Evolutionary conservation across 2,113 vertebrate species (phyloP).

Genomic region (Aramus guarauna): DNA sequence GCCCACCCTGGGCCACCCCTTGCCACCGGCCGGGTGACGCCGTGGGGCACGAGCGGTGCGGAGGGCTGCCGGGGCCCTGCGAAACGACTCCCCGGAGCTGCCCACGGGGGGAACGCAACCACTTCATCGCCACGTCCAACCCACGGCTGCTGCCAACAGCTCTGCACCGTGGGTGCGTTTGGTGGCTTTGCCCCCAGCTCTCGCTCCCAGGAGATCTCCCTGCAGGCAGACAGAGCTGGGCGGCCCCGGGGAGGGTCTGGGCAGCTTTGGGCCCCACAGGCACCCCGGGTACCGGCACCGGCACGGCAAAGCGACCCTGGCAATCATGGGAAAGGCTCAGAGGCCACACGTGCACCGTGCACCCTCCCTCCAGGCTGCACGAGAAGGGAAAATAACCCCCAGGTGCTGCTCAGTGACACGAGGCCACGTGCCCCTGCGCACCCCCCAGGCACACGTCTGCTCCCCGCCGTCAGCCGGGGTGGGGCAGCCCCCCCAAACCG

Average conservation of each 20-base stretch:
- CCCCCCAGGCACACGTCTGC: fast-evolving
- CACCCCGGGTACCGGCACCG: fast-evolving
- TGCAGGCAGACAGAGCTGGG: not conserved
- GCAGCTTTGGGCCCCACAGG: not conserved
- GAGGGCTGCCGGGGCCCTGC: not conserved
- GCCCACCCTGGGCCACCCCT: not conserved
- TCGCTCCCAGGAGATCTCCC: no score
- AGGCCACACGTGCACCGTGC: not conserved
- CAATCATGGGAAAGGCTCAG: not conserved
- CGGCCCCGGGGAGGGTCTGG: not conserved
- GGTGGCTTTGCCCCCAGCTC: not conserved
- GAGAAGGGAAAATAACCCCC: not conserved
- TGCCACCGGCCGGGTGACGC: fast-evolving
- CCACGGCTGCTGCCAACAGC: not conserved
- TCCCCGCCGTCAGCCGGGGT: fast-evolving
- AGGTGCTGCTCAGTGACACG: not conserved
- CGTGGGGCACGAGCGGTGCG: fast-evolving
- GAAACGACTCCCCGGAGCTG: not conserved
- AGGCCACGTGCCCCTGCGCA: not conserved
- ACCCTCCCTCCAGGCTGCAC: not conserved
- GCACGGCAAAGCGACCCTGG: not conserved
- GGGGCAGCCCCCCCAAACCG: not conserved
- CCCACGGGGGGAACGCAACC: fast-evolving
- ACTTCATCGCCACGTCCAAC: fast-evolving
- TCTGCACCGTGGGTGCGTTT: fast-evolving